phyloP scores from a whole-genome alignment of 2,797 vertebrate genomes.

The Malacoctenus gilli region DNA sequence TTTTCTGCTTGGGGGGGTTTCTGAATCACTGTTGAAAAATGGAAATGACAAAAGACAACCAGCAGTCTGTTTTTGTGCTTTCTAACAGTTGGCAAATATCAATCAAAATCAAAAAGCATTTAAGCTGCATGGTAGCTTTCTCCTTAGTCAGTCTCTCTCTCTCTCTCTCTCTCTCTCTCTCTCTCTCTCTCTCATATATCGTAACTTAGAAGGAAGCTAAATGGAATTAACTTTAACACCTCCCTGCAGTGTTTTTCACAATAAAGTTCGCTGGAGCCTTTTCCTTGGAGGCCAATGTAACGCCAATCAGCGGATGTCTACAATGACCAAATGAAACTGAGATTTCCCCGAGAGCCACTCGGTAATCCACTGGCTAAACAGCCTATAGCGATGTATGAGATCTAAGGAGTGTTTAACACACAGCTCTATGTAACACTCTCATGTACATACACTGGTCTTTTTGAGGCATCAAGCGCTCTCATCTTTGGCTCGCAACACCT shows the following conservation, averaged over 20 bases:
- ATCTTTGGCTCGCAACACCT: conserved; percentile 35
- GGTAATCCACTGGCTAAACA: conserved; percentile 16
- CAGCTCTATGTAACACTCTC: conserved; percentile 1
- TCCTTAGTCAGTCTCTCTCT: conserved; percentile 17
- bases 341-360: conserved; percentile 20
- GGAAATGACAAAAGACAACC: conserved; percentile 22
- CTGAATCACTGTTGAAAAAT: conserved; percentile 24
- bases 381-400: not conserved
- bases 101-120: conserved; percentile 18
- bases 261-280: too few relatives aligned
- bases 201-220: too few relatives aligned
- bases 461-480: conserved; percentile 22
- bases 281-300: not conserved
- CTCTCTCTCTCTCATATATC: too few relatives aligned
- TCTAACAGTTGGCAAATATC: conserved; percentile 8
- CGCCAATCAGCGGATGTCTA: not conserved
- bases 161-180: too few relatives aligned
- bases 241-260: too few relatives aligned
- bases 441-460: conserved; percentile 15
- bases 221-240: too few relatives aligned
- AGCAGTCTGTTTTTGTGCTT: conserved; percentile 43
- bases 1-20: not conserved
- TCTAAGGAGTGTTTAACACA: conserved; percentile 35
- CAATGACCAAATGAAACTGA: too few relatives aligned
- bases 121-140: conserved; percentile 12